Base-by-base conservation (phyloP, 2,888 invertebrate species). In the Odontocolon sp. region DNA sequence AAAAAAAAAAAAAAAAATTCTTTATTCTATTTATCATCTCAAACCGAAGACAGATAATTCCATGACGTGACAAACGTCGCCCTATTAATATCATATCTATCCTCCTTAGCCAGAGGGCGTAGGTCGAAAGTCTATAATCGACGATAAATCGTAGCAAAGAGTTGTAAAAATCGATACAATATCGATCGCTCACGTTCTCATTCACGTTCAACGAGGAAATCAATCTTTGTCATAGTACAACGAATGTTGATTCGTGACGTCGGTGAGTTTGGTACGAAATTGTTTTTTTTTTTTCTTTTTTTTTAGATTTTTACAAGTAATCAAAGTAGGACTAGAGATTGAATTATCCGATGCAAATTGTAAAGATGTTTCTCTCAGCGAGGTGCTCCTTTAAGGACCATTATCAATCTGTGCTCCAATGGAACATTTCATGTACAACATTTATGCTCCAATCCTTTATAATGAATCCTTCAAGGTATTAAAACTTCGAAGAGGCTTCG, bases 161-260 rank as follows among this genome's bases (percentile, higher is more conserved):
- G 56, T 72, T 68, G 73, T 63, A 61, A 56, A 23, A 56, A 64
- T 76, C 68, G 64, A 76, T 78, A 47, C 54, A 56, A 66, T 67
- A 59, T 76, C 66, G 75, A 75, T 66, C 64, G 69, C 56, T 66
- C 69, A 56, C 18, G 68, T 64, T 69, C 68, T 63, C 57, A 64
- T 69, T 75, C 50, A 33, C 23, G 57, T 50, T 56, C 9, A 64
- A 33, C 31, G 36, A 36, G 56, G 36, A 61, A 64, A 77, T 80
- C 78, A 78, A 77, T 80, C 78, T 77, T 77, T 74, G 71, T 77
- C 66, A 59, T 31, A 57, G 14, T 21, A 52, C 45, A 45, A 21
- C n/a, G 50, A 16, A 50, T 68, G 71, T 71, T 69, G 38, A 56
- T 64, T 66, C 9, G 31, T 52, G 56, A 67, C 56, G 67, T 42